Evolutionary conservation across 2,797 vertebrate species (phyloP), one percentile per base, ranked within the genome.

Genomic region (Spizella passerina): DNA sequence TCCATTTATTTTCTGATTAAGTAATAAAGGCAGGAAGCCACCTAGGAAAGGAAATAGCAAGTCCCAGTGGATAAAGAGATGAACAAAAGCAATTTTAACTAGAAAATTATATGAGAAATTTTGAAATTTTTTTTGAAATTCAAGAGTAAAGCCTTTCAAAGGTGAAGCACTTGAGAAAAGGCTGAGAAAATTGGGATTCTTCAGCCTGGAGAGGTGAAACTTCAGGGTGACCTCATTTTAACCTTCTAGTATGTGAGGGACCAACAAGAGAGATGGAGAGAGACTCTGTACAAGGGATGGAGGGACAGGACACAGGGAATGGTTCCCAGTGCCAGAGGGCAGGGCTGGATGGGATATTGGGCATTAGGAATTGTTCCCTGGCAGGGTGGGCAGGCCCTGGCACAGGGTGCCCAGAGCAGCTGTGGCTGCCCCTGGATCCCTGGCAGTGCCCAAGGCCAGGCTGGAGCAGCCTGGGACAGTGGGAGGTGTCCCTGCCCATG

Each of bases 201-300:
- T 63, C 43, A 78, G 19, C 50, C 27, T 50, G 43, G 27, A 56
- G 12, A 50, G 19, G 43, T 36, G 36, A 57, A 57, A 32, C n/a
- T 64, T 29, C 9, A 9, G 4, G 4, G 1, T 43, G n/a, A 71
- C 43, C 10, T 16, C 4, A 10, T 1, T 50, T 7, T 71, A n/a
- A 36, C 43, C 10, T 57, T 50, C 15, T 9, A 32, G 27, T 2
- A 12, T 3, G 1, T 57, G 50, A 56, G 3, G 36, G 19, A 4
- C 8, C 1, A 0, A 10, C 14, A 71, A 11, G 26, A 56, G 56
- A 56, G 1, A 23, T n/a, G n/a, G 10, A 56, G 43, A 70, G 26
- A 19, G 4, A 41, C 7, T 17, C 9, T 47, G 21, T 12, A 3
- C 49, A 56, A 47, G 14, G 64, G 17, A 0, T 55, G 14, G 12